phyloP scores from a whole-genome alignment of 2,888 invertebrate genomes.

The Lingula anatina region DNA sequence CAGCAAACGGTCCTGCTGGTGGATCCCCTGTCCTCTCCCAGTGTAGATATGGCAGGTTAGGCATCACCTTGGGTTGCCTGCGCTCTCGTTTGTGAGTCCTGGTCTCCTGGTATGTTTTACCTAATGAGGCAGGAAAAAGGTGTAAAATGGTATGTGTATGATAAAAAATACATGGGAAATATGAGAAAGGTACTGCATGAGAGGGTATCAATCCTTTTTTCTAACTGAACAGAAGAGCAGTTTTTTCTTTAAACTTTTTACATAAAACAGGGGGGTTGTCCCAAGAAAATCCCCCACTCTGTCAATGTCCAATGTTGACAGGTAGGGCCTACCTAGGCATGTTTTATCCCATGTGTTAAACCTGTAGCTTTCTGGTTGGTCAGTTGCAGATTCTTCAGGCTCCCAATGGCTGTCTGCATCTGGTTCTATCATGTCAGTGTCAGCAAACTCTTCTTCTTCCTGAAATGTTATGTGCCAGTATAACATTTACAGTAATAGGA shows the following conservation, averaged over 20 bases:
- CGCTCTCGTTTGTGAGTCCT: conserved; percentile 43
- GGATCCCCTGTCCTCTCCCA: conserved; percentile 48
- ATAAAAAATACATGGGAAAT: background rate
- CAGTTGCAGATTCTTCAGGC: conserved; percentile 38
- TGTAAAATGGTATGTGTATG: background rate
- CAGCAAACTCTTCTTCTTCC: conserved; percentile 19
- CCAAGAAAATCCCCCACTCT: too few species aligned
- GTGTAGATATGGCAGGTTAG: conserved; percentile 47
- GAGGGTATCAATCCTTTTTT: too few species aligned
- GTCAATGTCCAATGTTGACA: too few species aligned
- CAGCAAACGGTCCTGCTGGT: conserved; percentile 51
- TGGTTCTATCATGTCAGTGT: conserved; percentile 14
- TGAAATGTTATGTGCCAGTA: too few species aligned
- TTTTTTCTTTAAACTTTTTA: too few species aligned
- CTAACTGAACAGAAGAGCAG: too few species aligned
- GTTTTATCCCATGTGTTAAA: conserved; percentile 47
- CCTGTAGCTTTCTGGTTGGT: conserved; percentile 33
- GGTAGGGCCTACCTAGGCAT: conserved; percentile 36
- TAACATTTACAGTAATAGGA: too few species aligned
- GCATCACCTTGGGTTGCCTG: conserved; percentile 43
- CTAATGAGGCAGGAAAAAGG: conserved; percentile 20
- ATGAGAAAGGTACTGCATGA: too few species aligned
- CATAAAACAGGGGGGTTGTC: too few species aligned
- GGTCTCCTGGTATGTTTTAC: conserved; percentile 47
- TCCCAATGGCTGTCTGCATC: conserved; percentile 35